phyloP scores from a whole-genome alignment of 2,797 vertebrate species.

The Emys orbicularis region DNA sequence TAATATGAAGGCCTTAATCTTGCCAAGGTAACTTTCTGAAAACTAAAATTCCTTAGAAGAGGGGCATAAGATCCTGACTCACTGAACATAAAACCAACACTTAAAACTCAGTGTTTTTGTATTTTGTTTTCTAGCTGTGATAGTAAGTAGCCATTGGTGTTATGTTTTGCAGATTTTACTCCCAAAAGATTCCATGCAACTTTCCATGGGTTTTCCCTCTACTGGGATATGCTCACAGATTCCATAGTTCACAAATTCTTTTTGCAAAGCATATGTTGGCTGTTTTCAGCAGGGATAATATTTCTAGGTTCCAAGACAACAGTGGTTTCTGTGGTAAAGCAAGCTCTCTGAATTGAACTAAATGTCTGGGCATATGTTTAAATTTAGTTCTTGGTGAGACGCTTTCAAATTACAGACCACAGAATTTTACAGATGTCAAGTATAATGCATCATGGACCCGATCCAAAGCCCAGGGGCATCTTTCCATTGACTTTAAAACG shows the following conservation, averaged over 20 bases:
- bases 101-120: accelerated
- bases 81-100: neutral
- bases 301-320: neutral
- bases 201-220: slow-evolving; percentile 1
- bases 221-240: neutral
- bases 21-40: neutral
- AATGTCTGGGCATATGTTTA: slow-evolving; percentile 21
- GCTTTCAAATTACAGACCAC: accelerated
- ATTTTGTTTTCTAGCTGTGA: neutral
- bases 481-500: accelerated
- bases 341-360: slow-evolving; percentile 15
- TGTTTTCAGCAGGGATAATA: neutral
- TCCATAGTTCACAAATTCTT: neutral
- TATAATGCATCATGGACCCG: accelerated
- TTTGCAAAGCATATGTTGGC: neutral
- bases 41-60: neutral
- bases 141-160: neutral
- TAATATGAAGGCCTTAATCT: neutral
- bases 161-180: neutral
- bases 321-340: slow-evolving; percentile 29
- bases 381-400: slow-evolving; percentile 21
- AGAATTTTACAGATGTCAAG: neutral
- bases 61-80: neutral
- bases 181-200: neutral
- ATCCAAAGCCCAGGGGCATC: accelerated